These are phyloP conservation scores for Acronicta alni DNA, from an alignment of 2,888 invertebrate species.

Conservation along the genomic window DNA sequence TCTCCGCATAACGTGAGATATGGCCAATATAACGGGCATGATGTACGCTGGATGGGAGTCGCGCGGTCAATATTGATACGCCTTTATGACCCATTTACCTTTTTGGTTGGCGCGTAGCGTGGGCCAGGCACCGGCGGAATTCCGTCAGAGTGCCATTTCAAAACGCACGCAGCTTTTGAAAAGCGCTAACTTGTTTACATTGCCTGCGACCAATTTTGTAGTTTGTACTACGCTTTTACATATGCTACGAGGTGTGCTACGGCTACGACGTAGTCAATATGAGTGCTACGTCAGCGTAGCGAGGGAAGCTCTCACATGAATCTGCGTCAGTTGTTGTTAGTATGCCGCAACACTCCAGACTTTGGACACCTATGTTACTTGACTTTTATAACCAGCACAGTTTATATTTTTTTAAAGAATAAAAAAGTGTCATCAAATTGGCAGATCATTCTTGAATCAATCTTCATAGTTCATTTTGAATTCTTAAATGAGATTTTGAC, in stretches of 20 bases:
- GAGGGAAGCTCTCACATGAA: background rate
- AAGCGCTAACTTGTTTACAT: slow-evolving; percentile 71
- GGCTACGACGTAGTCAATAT: slow-evolving; percentile 20
- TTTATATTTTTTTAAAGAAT: too few species aligned
- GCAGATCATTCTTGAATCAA: too few species aligned
- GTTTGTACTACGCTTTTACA: slow-evolving; percentile 26
- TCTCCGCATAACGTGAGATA: slow-evolving; percentile 78
- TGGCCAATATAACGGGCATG: slow-evolving; percentile 78
- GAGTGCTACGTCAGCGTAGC: slow-evolving; percentile 8
- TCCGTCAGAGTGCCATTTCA: slow-evolving; percentile 73
- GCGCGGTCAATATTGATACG: slow-evolving; percentile 86
- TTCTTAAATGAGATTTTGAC: too few species aligned
- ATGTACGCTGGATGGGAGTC: slow-evolving; percentile 77
- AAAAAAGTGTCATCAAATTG: too few species aligned
- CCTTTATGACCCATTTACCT: slow-evolving; percentile 87
- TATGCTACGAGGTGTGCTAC: slow-evolving; percentile 35
- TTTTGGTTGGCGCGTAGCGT: slow-evolving; percentile 73
- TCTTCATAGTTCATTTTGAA: too few species aligned
- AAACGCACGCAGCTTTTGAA: slow-evolving; percentile 75
- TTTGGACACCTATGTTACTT: too few species aligned
- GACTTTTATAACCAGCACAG: too few species aligned
- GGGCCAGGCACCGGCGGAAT: slow-evolving; percentile 69
- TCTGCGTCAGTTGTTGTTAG: background rate
- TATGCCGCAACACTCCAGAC: too few species aligned
- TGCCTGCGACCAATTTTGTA: slow-evolving; percentile 18